These are phyloP conservation scores for Dipus sagitta DNA, from an alignment of 2,797 vertebrate species.

Conservation along the genomic window DNA sequence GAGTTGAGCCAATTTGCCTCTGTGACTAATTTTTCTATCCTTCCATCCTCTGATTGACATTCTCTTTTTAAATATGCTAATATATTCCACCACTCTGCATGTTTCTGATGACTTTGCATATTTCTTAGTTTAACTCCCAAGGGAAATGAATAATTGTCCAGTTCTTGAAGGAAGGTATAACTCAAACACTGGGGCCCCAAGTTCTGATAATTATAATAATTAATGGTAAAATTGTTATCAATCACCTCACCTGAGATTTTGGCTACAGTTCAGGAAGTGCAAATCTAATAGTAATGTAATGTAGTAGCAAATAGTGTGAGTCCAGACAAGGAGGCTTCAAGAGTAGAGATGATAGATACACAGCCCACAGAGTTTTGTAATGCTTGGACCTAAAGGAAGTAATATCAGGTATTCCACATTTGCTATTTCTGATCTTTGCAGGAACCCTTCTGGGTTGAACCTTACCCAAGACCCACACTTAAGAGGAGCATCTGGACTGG, in stretches of 20 bases:
- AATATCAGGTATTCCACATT: neutral
- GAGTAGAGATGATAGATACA: neutral
- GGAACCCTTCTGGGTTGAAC: neutral
- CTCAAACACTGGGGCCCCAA: neutral
- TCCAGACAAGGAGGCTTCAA: neutral
- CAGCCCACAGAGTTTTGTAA: neutral
- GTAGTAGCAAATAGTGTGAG: neutral
- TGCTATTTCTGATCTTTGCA: neutral
- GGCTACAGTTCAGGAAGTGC: neutral
- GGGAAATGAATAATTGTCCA: neutral
- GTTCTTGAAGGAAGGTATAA: neutral
- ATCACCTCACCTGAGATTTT: neutral
- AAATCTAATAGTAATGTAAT: neutral
- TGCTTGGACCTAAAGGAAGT: neutral
- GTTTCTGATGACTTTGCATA: conserved; percentile 64
- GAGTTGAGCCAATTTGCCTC: neutral
- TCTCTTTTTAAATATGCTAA: conserved; percentile 67
- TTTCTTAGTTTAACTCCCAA: conserved; percentile 52
- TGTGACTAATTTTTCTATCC: conserved; percentile 32
- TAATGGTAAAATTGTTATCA: neutral
- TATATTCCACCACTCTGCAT: conserved; percentile 54
- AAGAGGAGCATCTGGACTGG: neutral
- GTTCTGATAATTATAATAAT: neutral
- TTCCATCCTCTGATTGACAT: conserved; percentile 51
- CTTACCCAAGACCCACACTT: neutral